Base-by-base conservation (phyloP, 2,113 vertebrate genomes). In the Todiramphus chloris region DNA sequence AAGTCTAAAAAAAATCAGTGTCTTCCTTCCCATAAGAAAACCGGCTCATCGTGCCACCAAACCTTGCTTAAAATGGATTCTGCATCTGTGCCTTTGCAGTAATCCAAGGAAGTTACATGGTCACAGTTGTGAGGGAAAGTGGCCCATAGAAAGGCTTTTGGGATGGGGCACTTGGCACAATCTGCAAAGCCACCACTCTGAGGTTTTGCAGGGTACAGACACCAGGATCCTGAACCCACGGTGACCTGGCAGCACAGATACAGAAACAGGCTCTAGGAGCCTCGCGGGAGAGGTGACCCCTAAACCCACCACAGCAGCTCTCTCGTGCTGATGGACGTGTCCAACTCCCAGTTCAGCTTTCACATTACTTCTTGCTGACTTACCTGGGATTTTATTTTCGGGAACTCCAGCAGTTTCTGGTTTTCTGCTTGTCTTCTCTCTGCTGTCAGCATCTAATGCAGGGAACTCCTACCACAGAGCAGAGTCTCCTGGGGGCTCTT, bases 1-100 rank as follows among this genome's bases (percentile, higher is more conserved):
- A 89, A 91, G 53, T 25, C 23, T 48, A 16, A 82, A 90, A 90
- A 74, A 55, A 48, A 8, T 7, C 8, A 16, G 20, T 12, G 8
- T 24, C 72, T 82, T 51, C 30, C 72, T 94, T 90, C 85, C 41
- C 58, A n/a, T 27, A 44, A 77, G n/a, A 89, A 74, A 94, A 92
- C 9, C 0, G 1, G 14, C 23, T 81, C 51, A 35, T 46, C 75
- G 25, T 25, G 43, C 27, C 27, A 60, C 19, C 9, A 81, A 48
- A 58, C 24, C 8, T 62, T 50, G 24, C 46, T 69, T 68, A 39
- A 88, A 76, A 69, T 46, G 14, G 27, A 23, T 89, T 84, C 55
- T 19, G 3, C 24, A 53, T 68, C 44, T 0, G 0, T 39, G 30
- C 55, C 28, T 23, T 72, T 78, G 83, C 33, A 70, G 35, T 18